These are phyloP conservation scores for Barypeithes pellucidus DNA, from an alignment of 2,888 invertebrate species.

Conservation along the genomic window DNA sequence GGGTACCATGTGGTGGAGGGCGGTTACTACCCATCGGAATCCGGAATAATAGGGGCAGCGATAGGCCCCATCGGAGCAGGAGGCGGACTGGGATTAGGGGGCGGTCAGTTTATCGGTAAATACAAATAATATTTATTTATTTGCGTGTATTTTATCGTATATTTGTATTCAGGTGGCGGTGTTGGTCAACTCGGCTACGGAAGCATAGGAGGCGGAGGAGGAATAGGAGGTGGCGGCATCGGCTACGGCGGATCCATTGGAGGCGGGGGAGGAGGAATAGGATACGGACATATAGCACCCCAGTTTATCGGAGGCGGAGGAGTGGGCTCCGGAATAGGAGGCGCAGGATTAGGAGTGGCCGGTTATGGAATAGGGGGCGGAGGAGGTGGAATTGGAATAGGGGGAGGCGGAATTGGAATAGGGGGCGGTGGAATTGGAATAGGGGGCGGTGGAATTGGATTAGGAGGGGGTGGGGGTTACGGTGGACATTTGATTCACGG, in stretches of 20 bases:
- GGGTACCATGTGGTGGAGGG: conserved; percentile 77
- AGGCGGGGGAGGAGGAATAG: conserved; percentile 58
- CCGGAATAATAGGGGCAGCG: conserved; percentile 61
- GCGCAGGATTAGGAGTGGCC: conserved; percentile 53
- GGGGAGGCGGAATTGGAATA: conserved; percentile 69
- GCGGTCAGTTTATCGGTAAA: conserved; percentile 22
- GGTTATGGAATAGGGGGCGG: conserved; percentile 69
- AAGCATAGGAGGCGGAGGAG: conserved; percentile 44
- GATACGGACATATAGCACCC: conserved; percentile 60
- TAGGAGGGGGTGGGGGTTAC: conserved; percentile 54
- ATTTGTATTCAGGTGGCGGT: conserved; percentile 42
- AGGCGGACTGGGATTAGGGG: conserved; percentile 30
- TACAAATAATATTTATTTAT: neutral
- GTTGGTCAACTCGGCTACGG: conserved; percentile 59
- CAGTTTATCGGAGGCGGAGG: conserved; percentile 57
- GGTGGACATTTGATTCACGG: conserved; percentile 37
- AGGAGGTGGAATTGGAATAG: conserved; percentile 58
- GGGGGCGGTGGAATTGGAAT: conserved; percentile 60
- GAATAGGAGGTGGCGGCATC: conserved; percentile 64
- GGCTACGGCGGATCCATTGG: conserved; percentile 51
- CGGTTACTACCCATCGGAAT: conserved; percentile 72
- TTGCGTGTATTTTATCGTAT: neutral
- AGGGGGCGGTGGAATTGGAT: conserved; percentile 67
- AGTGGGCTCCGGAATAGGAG: conserved; percentile 52
- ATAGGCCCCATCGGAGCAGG: conserved; percentile 35